Conservation (phyloP, 2,888 invertebrate genomes). For the Adelphocoris suturalis region DNA sequence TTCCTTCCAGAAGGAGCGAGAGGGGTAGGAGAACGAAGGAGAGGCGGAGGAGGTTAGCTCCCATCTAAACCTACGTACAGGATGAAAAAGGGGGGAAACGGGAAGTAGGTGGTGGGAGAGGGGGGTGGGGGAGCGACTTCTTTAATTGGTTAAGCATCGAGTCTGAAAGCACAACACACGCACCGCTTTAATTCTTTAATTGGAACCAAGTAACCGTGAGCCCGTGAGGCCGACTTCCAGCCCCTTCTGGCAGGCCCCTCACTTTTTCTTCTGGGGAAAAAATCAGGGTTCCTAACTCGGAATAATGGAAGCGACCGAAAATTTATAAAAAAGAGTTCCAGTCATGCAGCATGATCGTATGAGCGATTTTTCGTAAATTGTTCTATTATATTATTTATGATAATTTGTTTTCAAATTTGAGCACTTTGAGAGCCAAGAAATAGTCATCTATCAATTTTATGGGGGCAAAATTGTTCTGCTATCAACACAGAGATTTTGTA, state of each 20-base stretch:
- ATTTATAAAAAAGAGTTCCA: too few relatives aligned
- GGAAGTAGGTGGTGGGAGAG: neutral
- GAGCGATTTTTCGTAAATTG: too few relatives aligned
- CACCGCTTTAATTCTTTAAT: slow-evolving; percentile 74
- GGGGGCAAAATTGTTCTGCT: too few relatives aligned
- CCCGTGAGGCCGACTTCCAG: slow-evolving; percentile 3
- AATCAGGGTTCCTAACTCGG: too few relatives aligned
- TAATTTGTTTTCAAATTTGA: too few relatives aligned
- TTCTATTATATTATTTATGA: too few relatives aligned
- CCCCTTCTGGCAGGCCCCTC: neutral
- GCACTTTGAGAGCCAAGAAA: too few relatives aligned
- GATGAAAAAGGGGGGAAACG: slow-evolving; percentile 23
- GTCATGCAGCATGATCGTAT: too few relatives aligned
- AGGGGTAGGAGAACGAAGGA: neutral
- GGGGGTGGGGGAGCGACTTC: slow-evolving; percentile 56
- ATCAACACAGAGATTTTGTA: too few relatives aligned
- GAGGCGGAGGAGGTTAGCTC: neutral
- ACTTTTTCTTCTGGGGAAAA: neutral
- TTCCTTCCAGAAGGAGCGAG: slow-evolving; percentile 68
- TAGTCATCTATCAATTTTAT: too few relatives aligned
- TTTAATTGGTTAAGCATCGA: slow-evolving; percentile 73
- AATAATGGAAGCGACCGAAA: too few relatives aligned
- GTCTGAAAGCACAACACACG: slow-evolving; percentile 72
- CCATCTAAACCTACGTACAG: slow-evolving; percentile 6
- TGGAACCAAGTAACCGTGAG: slow-evolving; percentile 74